These are phyloP conservation scores for Aplocera efformata DNA, from an alignment of 2,888 invertebrate species.

Conservation along the genomic window DNA sequence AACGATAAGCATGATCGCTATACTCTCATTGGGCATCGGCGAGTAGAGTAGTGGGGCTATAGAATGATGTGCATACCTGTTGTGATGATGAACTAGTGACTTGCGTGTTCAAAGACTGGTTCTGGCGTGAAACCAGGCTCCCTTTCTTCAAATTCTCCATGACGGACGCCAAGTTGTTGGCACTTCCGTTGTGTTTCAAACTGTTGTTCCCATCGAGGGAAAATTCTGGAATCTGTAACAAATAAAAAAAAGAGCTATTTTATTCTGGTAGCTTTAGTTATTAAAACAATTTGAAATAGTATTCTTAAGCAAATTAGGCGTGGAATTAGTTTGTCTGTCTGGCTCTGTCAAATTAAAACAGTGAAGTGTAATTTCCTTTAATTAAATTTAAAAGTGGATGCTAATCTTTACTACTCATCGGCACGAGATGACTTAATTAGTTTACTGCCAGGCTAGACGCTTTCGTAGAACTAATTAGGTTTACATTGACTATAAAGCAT, in stretches of 20 bases:
- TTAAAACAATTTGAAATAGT: no score
- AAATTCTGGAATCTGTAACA: conserved; percentile 79
- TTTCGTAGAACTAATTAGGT: conserved; percentile 18
- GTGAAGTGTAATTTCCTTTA: conserved; percentile 6
- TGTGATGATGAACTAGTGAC: conserved; percentile 78
- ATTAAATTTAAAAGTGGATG: conserved; percentile 13
- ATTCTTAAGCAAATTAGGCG: no score
- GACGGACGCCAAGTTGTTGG: conserved; percentile 83
- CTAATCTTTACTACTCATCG: conserved; percentile 38
- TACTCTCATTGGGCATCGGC: no score
- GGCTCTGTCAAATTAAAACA: no score
- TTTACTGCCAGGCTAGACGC: conserved; percentile 24
- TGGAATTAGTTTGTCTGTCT: no score
- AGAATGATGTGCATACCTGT: conserved; percentile 78
- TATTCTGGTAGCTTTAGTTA: no score
- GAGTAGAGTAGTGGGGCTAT: no score
- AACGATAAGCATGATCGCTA: no score
- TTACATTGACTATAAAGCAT: conserved; percentile 13
- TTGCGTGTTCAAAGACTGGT: conserved; percentile 72
- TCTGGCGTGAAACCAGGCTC: conserved; percentile 72
- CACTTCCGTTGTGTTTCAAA: conserved; percentile 73
- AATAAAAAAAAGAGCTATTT: conserved; percentile 24
- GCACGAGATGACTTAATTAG: conserved; percentile 30
- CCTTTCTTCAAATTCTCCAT: conserved; percentile 88
- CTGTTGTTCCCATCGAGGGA: conserved; percentile 80